These are phyloP conservation scores for Melinaea menophilus DNA, from an alignment of 2,888 invertebrate species.

Conservation along the genomic window DNA sequence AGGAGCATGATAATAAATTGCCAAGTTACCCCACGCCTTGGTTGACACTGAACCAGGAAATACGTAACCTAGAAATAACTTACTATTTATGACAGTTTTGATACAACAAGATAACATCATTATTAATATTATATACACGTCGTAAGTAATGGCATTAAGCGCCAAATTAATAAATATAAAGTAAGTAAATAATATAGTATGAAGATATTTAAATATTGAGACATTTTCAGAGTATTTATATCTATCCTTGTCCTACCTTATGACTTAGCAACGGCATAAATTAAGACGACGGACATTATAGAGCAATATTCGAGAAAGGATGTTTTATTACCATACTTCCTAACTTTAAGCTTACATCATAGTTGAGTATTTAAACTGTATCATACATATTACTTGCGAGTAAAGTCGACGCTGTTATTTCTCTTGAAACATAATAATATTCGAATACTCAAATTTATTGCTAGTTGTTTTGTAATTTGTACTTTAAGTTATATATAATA, in stretches of 20 bases:
- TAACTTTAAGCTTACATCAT: slow-evolving; percentile 42
- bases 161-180: not conserved
- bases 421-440: too few species aligned
- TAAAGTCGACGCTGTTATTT: not conserved
- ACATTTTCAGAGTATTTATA: slow-evolving; percentile 20
- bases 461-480: too few species aligned
- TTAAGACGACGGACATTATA: slow-evolving; percentile 69
- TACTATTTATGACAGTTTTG: not conserved
- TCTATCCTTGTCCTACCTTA: slow-evolving; percentile 58
- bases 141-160: not conserved
- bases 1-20: slow-evolving; percentile 71
- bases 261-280: slow-evolving; percentile 73
- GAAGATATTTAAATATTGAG: not conserved
- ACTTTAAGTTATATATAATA: too few species aligned
- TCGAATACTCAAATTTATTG: too few species aligned
- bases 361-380: slow-evolving; percentile 20
- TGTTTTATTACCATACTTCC: slow-evolving; percentile 69
- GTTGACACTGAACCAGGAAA: slow-evolving; percentile 22
- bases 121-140: not conserved
- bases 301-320: slow-evolving; percentile 72
- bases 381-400: slow-evolving; percentile 1
- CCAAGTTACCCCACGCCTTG: slow-evolving; percentile 46
- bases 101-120: not conserved
- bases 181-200: not conserved
- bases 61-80: slow-evolving; percentile 39